Percentiles rank a stretch among this genome's conserved stretches.
phyloP scores from a whole-genome alignment of 2,888 invertebrate species.

The Nephrotoma guestfalica region DNA sequence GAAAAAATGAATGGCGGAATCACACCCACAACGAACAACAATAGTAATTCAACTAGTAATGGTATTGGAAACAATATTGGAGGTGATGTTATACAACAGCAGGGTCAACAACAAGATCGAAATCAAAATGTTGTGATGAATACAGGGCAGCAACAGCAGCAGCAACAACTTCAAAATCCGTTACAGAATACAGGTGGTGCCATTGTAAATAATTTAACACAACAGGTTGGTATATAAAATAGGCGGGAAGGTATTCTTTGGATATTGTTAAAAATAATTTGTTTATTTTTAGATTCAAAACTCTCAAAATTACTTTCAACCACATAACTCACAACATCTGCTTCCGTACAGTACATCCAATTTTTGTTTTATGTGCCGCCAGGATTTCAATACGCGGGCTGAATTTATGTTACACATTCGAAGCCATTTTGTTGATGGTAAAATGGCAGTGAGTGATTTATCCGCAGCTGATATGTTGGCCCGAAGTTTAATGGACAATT shows the following conservation, averaged over 20 bases:
- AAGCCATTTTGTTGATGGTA: conserved; percentile 44
- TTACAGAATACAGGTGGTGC: not conserved
- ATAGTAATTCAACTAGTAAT: conserved; percentile 12
- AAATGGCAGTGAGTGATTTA: conserved; percentile 28
- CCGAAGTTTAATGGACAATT: conserved; percentile 38
- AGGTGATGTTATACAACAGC: not conserved
- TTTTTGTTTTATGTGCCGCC: conserved; percentile 49
- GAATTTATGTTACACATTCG: conserved; percentile 56
- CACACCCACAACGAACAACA: conserved; percentile 13
- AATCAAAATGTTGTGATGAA: conserved; percentile 20
- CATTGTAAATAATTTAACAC: not conserved
- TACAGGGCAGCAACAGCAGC: conserved; percentile 15
- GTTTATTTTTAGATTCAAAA: not conserved
- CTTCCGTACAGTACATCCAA: conserved; percentile 18
- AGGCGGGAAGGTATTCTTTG: not conserved
- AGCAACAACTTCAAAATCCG: not conserved
- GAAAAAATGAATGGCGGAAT: conserved; percentile 21
- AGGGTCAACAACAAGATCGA: conserved; percentile 23
- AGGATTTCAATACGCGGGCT: conserved; percentile 48
- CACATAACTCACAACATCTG: conserved; percentile 13
- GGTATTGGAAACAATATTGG: not conserved
- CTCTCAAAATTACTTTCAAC: conserved; percentile 13
- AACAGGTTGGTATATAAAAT: not conserved
- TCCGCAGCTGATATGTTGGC: conserved; percentile 39
- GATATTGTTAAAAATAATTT: no score